Evolutionary conservation across 1,140 invertebrate species (phyloP).

Genomic region (Gryllus bimaculatus): DNA sequence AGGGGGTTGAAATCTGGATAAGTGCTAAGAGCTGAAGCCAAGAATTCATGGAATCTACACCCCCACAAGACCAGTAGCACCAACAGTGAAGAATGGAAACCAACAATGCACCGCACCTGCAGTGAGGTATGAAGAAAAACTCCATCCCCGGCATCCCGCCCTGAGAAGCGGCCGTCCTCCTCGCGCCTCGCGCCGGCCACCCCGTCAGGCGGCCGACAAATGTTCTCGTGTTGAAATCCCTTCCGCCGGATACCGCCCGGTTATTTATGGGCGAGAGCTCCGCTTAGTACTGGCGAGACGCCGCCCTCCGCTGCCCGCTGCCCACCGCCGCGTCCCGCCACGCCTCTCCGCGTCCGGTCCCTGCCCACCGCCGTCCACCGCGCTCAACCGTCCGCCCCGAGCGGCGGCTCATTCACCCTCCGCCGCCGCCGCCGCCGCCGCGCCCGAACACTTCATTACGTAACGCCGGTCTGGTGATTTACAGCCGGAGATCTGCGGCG

Average conservation of each 20-base stretch:
- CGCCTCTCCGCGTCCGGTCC: not conserved
- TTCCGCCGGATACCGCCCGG: not conserved
- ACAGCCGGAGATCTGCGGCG: not conserved
- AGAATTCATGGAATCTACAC: no score
- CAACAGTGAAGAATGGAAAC: no score
- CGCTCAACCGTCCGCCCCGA: no score
- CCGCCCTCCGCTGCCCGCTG: not conserved
- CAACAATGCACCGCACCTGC: no score
- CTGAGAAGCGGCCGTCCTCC: not conserved
- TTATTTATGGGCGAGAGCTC: conserved; percentile 3
- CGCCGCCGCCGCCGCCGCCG: no score
- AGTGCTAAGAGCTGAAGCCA: no score
- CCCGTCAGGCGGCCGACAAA: not conserved
- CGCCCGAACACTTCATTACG: not conserved
- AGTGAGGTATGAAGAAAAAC: no score
- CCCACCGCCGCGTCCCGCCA: no score
- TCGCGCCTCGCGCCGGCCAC: not conserved
- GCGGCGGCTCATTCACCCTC: not conserved
- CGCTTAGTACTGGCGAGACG: conserved; percentile 2
- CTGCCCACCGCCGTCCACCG: no score
- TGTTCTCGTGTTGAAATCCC: not conserved
- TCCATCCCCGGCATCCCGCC: no score
- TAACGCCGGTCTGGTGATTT: not conserved
- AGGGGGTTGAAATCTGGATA: no score
- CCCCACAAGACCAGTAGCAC: no score